Conservation (phyloP, 92 coral and sea anemone genomes). For the Parazoanthus darwini region DNA sequence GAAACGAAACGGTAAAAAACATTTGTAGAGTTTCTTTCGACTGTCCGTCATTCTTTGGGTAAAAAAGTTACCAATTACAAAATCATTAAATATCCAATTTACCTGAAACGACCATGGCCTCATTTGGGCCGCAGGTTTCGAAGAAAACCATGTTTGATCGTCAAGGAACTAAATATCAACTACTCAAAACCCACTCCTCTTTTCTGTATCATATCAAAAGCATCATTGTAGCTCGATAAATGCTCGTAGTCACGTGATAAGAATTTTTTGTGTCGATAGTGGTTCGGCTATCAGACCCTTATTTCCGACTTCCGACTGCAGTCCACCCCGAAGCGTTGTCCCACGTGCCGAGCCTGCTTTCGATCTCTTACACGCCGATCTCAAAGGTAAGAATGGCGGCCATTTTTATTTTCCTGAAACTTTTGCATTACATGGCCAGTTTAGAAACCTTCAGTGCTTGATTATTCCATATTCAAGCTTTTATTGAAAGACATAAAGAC, state of each 20-base stretch:
- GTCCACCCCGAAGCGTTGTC: slow-evolving; percentile 87
- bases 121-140: slow-evolving; percentile 59
- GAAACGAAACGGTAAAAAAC: neutral
- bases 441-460: neutral
- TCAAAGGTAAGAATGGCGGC: slow-evolving; percentile 92
- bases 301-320: slow-evolving; percentile 26
- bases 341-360: slow-evolving; percentile 91
- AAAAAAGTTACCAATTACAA: neutral
- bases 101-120: slow-evolving; percentile 62
- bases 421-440: neutral
- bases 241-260: slow-evolving; percentile 38
- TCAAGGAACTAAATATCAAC: neutral
- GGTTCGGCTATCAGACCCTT: neutral
- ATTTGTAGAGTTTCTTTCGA: slow-evolving; percentile 13
- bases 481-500: too few relatives aligned
- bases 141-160: slow-evolving; percentile 48
- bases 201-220: neutral
- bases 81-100: neutral
- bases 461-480: neutral
- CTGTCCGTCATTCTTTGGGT: neutral
- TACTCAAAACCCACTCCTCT: too few relatives aligned
- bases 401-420: slow-evolving; percentile 23
- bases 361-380: slow-evolving; percentile 79
- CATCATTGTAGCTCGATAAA: slow-evolving; percentile 49
- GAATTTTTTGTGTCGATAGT: slow-evolving; percentile 9